Base-by-base conservation (phyloP, 2,797 vertebrate genomes). In the Tarsius wallacei region DNA sequence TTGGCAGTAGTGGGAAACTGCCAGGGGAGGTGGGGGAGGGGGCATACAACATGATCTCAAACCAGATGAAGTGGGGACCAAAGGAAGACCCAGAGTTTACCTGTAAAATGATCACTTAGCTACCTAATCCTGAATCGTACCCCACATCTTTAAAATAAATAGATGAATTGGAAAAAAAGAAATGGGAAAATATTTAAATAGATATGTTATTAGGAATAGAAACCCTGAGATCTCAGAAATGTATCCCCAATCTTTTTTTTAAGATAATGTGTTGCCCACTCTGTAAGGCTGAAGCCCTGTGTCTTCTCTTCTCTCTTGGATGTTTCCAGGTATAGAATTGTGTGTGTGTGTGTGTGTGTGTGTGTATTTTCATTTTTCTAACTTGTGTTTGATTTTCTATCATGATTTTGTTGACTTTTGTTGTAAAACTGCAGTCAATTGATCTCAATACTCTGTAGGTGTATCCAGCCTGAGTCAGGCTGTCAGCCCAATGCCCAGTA, bases 321-420 rank as follows among this genome's bases (percentile, higher is more conserved):
- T 73, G 42, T 31, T 93, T 17, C 68, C 31, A 76, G 24, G 19
- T 8, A 31, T 12, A 88, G 21, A 85, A 17, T 42, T 64, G 7
- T n/a, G 5, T 83, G 7, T 9, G 17, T n/a, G 8, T 78, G 28
- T 57, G 31, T 76, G 4, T 66, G 4, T 57, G 19, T 84, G 6
- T 80, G 1, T 74, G 2, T 49, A 1, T 71, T 66, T 9, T 36
- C 26, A 36, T 84, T 90, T 95, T 87, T 61, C 22, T 68, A 80
- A 82, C 49, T 73, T 91, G 42, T 89, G 0, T 95, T 95, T 95
- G 19, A 76, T 61, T 84, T 91, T 84, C 59, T 61, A 16, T 66
- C 24, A 51, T 73, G 21, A 57, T 49, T 90, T 95, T 87, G 42
- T 89, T 89, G 77, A 78, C 53, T 87, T 95, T n/a, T 96, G 16